Conservation (phyloP, 1,140 invertebrate species). For the Trachymyrmex septentrionalis region DNA sequence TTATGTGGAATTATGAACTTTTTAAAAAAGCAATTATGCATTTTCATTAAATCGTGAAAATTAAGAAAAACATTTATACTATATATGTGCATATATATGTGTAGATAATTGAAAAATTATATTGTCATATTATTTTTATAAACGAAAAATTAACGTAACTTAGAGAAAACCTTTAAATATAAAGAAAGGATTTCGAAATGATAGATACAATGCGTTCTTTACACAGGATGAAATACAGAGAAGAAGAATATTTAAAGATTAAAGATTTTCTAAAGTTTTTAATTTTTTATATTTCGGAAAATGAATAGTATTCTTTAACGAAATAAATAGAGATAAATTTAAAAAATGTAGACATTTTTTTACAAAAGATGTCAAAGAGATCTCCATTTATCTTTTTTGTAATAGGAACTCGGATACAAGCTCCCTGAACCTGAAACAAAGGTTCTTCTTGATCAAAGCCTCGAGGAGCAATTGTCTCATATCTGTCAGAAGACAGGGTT, state of each 20-base stretch:
- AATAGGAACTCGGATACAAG: constrained; percentile 40
- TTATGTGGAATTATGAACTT: neutral
- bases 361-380: neutral
- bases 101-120: neutral
- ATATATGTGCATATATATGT: neutral
- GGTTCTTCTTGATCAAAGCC: neutral
- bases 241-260: neutral
- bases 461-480: constrained; percentile 79
- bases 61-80: neutral
- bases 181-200: neutral
- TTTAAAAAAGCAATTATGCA: neutral
- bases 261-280: neutral
- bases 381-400: neutral
- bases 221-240: neutral
- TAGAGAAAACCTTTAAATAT: neutral
- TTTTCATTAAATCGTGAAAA: neutral
- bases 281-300: neutral
- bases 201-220: neutral
- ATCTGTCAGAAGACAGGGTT: constrained; percentile 86
- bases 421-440: constrained; percentile 18
- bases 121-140: neutral
- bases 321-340: constrained; percentile 7
- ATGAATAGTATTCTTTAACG: constrained; percentile 4
- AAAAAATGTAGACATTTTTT: constrained; percentile 2
- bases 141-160: neutral